These are phyloP conservation scores for Pollimyrus isidori DNA, from an alignment of 2,113 vertebrate genomes.

Conservation along the genomic window DNA sequence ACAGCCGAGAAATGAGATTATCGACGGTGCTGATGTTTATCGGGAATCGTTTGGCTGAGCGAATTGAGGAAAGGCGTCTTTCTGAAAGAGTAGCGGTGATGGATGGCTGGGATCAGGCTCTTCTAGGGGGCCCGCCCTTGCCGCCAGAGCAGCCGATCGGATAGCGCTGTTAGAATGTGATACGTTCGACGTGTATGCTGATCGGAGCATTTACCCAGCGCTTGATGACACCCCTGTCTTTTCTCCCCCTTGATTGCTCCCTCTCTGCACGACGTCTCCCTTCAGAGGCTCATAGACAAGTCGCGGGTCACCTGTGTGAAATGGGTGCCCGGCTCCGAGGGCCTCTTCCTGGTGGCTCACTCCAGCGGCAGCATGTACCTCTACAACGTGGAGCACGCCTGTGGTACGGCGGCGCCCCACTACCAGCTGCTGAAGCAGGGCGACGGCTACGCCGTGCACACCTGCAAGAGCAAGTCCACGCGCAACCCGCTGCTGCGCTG, in stretches of 20 bases:
- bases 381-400: slow-evolving; percentile 96
- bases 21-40: slow-evolving; percentile 27
- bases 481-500: slow-evolving; percentile 94
- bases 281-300: slow-evolving; percentile 98
- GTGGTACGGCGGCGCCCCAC: slow-evolving; percentile 89
- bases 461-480: slow-evolving; percentile 97
- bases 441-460: slow-evolving; percentile 90
- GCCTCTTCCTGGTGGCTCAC: slow-evolving; percentile 94
- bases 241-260: slow-evolving; percentile 14
- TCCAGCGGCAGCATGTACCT: slow-evolving; percentile 95
- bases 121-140: neutral
- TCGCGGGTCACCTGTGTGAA: slow-evolving; percentile 93
- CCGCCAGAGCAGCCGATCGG: neutral
- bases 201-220: neutral
- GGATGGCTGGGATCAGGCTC: neutral
- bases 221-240: neutral
- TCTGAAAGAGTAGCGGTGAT: neutral
- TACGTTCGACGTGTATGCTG: neutral
- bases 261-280: slow-evolving; percentile 33
- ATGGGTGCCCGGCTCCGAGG: slow-evolving; percentile 98
- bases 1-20: neutral
- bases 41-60: neutral
- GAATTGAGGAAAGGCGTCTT: neutral
- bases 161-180: neutral
- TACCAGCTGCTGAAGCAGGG: slow-evolving; percentile 98